These are phyloP conservation scores for Zoroaster sp. DNA, from an alignment of 53 echinoderm and acorn worm species.

Conservation along the genomic window DNA sequence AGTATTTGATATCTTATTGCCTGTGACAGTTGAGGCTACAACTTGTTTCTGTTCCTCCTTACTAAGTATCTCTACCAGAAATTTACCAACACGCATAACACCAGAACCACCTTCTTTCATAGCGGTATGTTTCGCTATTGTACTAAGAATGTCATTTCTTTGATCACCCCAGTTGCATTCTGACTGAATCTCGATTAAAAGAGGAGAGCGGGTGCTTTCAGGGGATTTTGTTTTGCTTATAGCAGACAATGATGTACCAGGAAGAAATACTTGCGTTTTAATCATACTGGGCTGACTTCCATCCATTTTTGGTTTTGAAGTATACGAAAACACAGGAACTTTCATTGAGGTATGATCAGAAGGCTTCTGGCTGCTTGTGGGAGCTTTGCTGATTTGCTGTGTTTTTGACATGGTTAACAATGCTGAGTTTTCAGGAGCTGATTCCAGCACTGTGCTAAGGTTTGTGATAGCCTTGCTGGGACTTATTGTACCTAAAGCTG, in stretches of 20 bases:
- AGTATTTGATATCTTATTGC: not conserved
- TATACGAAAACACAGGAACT: slow-evolving; percentile 9
- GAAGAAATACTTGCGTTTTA: slow-evolving; percentile 31
- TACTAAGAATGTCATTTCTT: slow-evolving; percentile 46
- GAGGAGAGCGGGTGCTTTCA: slow-evolving; percentile 31
- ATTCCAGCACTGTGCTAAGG: not conserved
- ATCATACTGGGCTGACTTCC: not conserved
- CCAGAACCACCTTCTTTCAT: not conserved
- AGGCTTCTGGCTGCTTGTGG: not conserved
- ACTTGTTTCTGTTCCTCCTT: slow-evolving; percentile 5
- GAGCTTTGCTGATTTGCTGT: not conserved
- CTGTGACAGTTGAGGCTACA: not conserved
- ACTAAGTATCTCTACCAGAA: slow-evolving; percentile 48
- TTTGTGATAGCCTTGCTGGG: not conserved
- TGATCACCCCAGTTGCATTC: slow-evolving; percentile 56
- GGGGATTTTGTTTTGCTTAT: not conserved
- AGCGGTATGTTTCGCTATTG: slow-evolving; percentile 59
- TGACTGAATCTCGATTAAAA: slow-evolving; percentile 63
- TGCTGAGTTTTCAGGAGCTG: not conserved
- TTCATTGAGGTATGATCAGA: not conserved
- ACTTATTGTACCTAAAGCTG: not conserved
- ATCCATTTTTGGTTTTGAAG: not conserved
- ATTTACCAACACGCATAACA: slow-evolving; percentile 52
- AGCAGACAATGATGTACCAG: slow-evolving; percentile 14
- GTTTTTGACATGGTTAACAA: not conserved